Base-by-base conservation (phyloP, 2,888 invertebrate species). In the Gymnocheta viridis region DNA sequence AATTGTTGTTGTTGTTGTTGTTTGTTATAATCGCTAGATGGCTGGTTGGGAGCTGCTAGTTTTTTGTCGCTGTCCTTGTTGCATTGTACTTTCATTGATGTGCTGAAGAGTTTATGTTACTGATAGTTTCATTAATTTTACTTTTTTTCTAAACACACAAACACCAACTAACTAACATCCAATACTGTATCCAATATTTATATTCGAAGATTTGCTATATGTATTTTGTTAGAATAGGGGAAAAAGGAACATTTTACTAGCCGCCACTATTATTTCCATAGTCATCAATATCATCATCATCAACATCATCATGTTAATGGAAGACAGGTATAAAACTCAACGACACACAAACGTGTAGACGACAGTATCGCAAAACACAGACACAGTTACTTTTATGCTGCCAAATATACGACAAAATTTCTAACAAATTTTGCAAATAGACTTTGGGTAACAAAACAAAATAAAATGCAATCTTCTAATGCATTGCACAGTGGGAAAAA, bases 71-170 rank as follows among this genome's bases (percentile, higher is more conserved):
- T 60, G 35, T 66, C 51, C 41, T 58, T 72, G 67, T 67, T 62
- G 67, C 60, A 41, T 80, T 83, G 70, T 72, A 81, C 69, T 84
- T 81, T 84, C 84, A 84, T 84, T 84, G 81, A 84, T 84, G 81
- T 81, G 77, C 73, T 77, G 81, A 49, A 78, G 78, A 78, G 64
- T 84, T 84, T 84, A 84, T 84, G 81, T 84, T 84, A 78, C 76
- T 78, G 77, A 84, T 78, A 81, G 84, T 84, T 84, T 84, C 81
- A 84, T 84, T 84, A 81, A 84, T 84, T 81, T 81, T 73, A 62
- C 62, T 38, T 66, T 73, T 80, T 54, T 32, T 49, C 27, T 10
- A 19, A 12, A 27, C 38, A 32, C 35, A 51, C 14, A 17, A 38
- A 58, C 41, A 19, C n/a, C 47, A 24, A 51, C 47, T 6, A 35